Evolutionary conservation across 2,888 invertebrate genomes (phyloP).

Genomic region (Dioctria linearis): DNA sequence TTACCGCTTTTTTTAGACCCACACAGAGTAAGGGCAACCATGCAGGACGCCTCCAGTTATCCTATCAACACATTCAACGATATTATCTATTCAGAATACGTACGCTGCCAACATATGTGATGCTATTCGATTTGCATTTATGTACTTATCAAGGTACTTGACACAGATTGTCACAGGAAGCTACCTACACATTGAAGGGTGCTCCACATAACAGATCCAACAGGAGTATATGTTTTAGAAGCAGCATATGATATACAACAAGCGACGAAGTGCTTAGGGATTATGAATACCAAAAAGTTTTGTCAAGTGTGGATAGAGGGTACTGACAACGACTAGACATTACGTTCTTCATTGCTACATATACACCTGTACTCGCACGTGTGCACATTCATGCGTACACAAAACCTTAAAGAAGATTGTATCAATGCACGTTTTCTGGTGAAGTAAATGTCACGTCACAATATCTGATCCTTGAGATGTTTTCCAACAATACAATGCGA

Average conservation of each 20-base stretch:
- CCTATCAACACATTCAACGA: constrained; percentile 40
- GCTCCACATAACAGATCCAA: background rate
- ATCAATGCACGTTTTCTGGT: constrained; percentile 22
- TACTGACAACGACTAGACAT: constrained; percentile 5
- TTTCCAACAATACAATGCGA: constrained; percentile 19
- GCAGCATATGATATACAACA: constrained; percentile 37
- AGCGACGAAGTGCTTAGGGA: constrained; percentile 41
- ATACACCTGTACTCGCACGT: too few species aligned
- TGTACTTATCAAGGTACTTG: constrained; percentile 44
- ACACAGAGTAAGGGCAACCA: background rate
- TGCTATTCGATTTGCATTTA: constrained; percentile 51
- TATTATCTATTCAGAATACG: constrained; percentile 46
- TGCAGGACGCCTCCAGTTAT: constrained; percentile 26
- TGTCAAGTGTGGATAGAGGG: constrained; percentile 8
- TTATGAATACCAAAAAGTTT: constrained; percentile 51
- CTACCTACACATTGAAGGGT: background rate
- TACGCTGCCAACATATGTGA: constrained; percentile 49
- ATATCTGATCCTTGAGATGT: background rate
- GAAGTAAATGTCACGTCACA: background rate
- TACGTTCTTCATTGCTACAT: background rate
- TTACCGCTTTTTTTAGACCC: constrained; percentile 5
- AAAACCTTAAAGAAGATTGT: constrained; percentile 2
- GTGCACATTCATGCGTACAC: background rate
- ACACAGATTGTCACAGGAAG: constrained; percentile 39
- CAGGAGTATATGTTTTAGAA: background rate